Evolutionary conservation across 2,888 invertebrate species (phyloP).

Genomic region (Sinhomidia bicolor): DNA sequence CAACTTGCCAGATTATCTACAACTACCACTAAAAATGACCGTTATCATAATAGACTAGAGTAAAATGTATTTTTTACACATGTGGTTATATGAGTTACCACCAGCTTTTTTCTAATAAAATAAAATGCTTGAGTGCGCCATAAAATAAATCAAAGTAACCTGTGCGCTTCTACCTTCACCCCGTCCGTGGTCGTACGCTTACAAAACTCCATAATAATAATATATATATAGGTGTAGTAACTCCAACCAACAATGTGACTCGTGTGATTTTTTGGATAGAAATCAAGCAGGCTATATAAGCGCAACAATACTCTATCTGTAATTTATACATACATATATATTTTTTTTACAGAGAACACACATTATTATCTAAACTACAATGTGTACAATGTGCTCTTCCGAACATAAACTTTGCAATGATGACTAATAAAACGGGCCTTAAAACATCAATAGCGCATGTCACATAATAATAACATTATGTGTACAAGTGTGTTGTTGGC

Average conservation of each 20-base stretch:
- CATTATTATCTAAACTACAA: background rate
- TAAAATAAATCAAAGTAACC: conserved; percentile 73
- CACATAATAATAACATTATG: conserved; percentile 46
- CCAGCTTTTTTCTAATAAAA: conserved; percentile 64
- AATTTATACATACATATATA: too few species aligned
- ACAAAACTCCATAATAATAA: background rate
- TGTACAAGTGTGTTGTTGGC: too few species aligned
- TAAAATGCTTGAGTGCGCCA: conserved; percentile 69
- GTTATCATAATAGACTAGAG: conserved; percentile 50
- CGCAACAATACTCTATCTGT: background rate
- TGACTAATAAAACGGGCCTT: conserved; percentile 62
- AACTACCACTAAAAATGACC: conserved; percentile 55
- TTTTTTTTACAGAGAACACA: background rate
- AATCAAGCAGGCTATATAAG: background rate
- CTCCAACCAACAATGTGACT: conserved; percentile 11
- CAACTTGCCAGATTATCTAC: conserved; percentile 2
- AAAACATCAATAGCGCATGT: conserved; percentile 63
- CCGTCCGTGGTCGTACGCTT: background rate
- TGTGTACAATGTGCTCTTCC: background rate
- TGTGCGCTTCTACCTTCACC: conserved; percentile 24
- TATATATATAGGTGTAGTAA: background rate
- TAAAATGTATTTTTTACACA: conserved; percentile 40
- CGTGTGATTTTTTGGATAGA: conserved; percentile 22
- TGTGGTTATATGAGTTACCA: conserved; percentile 47
- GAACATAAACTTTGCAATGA: conserved; percentile 38